These are phyloP conservation scores for Leptobrachium ailaonicum DNA, from an alignment of 2,113 vertebrate genomes.

Conservation along the genomic window DNA sequence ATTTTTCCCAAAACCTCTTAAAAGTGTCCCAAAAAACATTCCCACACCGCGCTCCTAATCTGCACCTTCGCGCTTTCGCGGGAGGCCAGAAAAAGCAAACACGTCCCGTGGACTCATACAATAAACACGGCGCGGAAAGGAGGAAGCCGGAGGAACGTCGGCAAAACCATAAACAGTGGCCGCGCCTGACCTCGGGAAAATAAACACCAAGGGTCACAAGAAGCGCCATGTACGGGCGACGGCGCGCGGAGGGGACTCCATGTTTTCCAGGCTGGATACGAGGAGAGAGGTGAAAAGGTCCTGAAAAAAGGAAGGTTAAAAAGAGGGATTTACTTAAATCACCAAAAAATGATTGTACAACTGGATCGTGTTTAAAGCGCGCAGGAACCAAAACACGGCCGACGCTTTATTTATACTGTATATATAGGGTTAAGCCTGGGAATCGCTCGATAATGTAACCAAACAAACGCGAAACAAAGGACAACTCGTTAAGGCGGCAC, in stretches of 20 bases:
- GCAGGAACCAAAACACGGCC: not conserved
- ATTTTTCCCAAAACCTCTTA: slow-evolving; percentile 25
- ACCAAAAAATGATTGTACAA: not conserved
- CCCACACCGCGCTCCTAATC: not conserved
- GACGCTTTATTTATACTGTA: not conserved
- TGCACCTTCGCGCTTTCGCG: slow-evolving; percentile 1
- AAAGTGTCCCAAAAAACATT: not conserved
- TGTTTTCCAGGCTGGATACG: not conserved
- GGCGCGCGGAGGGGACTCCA: not conserved
- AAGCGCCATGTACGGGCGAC: not conserved
- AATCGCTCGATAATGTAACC: not conserved
- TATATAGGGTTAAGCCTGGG: not conserved
- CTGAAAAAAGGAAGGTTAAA: not conserved
- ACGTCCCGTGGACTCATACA: not conserved
- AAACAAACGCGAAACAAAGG: too few species aligned
- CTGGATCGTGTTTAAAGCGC: not conserved
- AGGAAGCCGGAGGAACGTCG: slow-evolving; percentile 19
- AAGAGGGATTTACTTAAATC: not conserved
- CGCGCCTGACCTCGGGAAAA: slow-evolving; percentile 20
- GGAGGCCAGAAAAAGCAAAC: slow-evolving; percentile 27
- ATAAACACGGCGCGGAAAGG: slow-evolving; percentile 27
- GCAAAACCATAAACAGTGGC: slow-evolving; percentile 16
- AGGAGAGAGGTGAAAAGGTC: slow-evolving; percentile 1
- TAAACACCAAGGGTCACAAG: slow-evolving; percentile 3
- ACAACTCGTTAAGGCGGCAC: too few species aligned